Evolutionary conservation across 2,888 invertebrate genomes (phyloP).

Genomic region (Rotaria sp.): DNA sequence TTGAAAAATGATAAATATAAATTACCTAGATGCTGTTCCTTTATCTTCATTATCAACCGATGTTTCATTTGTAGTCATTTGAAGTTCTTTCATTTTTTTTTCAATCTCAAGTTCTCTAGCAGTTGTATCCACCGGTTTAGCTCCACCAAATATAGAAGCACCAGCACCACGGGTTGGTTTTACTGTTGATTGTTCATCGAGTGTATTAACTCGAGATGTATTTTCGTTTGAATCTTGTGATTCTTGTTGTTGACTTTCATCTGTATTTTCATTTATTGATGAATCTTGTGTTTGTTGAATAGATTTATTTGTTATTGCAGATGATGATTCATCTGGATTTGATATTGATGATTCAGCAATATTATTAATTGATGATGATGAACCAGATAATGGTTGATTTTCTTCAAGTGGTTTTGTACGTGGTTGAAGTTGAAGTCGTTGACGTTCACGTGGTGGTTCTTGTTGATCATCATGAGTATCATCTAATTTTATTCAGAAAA

Average conservation of each 20-base stretch:
- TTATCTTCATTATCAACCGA: neutral
- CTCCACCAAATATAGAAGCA: constrained; percentile 79
- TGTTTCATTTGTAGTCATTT: neutral
- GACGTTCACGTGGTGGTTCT: constrained; percentile 65
- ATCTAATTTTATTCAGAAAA: neutral
- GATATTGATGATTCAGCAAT: neutral
- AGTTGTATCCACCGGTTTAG: constrained; percentile 86
- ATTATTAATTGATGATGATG: constrained; percentile 57
- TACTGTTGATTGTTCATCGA: constrained; percentile 7
- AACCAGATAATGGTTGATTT: constrained; percentile 50
- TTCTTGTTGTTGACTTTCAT: neutral
- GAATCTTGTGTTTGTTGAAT: constrained; percentile 6
- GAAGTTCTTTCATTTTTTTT: constrained; percentile 62
- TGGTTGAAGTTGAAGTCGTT: constrained; percentile 71
- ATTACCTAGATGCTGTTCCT: neutral
- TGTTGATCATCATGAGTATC: neutral
- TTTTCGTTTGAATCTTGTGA: neutral
- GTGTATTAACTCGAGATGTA: neutral
- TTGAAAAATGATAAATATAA: no score
- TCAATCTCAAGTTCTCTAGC: constrained; percentile 83
- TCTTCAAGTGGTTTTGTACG: constrained; percentile 68
- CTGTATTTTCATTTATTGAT: neutral
- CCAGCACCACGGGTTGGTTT: constrained; percentile 30
- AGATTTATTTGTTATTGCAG: neutral
- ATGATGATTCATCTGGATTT: neutral